A percentile compares a stretch with the other conserved stretches of the same genome.
These are phyloP conservation scores for Ostrea edulis DNA, from an alignment of 1,140 invertebrate genomes.

Conservation along the genomic window DNA sequence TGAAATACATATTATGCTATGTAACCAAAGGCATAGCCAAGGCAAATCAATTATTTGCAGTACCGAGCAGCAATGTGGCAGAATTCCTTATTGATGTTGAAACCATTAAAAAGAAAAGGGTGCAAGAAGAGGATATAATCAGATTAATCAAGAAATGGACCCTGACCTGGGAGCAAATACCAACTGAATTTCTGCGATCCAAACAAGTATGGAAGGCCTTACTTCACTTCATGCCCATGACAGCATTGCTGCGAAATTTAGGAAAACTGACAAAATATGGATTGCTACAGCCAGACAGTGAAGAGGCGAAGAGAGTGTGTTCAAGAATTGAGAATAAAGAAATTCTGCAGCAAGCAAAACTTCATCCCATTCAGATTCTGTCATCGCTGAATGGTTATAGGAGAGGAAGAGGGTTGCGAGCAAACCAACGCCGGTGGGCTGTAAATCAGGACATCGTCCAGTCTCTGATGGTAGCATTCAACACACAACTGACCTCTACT, in stretches of 20 bases:
- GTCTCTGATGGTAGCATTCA: not conserved
- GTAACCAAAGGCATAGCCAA: not conserved
- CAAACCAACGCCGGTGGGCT: slow-evolving; percentile 48
- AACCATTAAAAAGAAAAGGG: not conserved
- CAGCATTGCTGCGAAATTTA: slow-evolving; percentile 83
- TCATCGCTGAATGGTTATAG: slow-evolving; percentile 82
- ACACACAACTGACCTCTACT: not conserved
- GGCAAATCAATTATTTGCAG: not conserved
- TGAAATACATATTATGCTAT: slow-evolving; percentile 68
- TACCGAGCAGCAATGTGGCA: not conserved
- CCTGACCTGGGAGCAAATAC: slow-evolving; percentile 85
- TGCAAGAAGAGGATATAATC: slow-evolving; percentile 63
- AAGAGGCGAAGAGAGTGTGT: slow-evolving; percentile 55
- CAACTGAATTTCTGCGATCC: slow-evolving; percentile 84
- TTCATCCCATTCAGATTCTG: slow-evolving; percentile 84
- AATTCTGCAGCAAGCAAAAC: slow-evolving; percentile 79
- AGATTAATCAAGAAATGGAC: slow-evolving; percentile 80
- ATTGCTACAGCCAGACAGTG: slow-evolving; percentile 79
- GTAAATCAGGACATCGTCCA: not conserved
- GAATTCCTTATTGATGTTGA: not conserved
- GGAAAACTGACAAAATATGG: slow-evolving; percentile 84
- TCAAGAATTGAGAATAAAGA: slow-evolving; percentile 69
- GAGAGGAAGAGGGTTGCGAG: slow-evolving; percentile 81
- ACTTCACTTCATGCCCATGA: slow-evolving; percentile 82
- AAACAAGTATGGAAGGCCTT: slow-evolving; percentile 84